Percentiles rank a stretch among this genome's conserved stretches.
These are phyloP conservation scores for Musca vetustissima DNA, from an alignment of 1,140 invertebrate genomes.

Conservation along the genomic window DNA sequence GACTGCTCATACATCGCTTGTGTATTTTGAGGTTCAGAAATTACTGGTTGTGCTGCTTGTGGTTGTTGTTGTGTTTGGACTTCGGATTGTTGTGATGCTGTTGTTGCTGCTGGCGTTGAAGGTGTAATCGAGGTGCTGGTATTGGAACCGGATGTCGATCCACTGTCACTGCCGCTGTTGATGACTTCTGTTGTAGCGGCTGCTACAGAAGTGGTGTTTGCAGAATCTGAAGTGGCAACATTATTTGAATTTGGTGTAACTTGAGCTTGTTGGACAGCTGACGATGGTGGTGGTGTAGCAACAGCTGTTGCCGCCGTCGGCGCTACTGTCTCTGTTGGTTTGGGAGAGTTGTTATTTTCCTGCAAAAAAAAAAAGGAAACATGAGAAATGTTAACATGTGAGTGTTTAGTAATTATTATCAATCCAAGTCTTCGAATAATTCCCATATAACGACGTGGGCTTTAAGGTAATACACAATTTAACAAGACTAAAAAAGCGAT, in stretches of 20 bases:
- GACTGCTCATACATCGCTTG: constrained; percentile 53
- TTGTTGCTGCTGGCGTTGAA: constrained; percentile 45
- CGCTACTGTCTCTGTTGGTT: background rate
- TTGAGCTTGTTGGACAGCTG: constrained; percentile 39
- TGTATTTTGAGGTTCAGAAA: constrained; percentile 38
- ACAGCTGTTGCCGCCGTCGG: background rate
- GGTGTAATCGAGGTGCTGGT: constrained; percentile 61
- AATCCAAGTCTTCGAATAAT: too few species aligned
- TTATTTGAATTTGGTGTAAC: constrained; percentile 38
- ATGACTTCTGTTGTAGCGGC: constrained; percentile 23
- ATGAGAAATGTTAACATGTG: too few species aligned
- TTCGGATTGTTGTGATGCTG: constrained; percentile 25
- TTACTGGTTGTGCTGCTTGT: constrained; percentile 27
- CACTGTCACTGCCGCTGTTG: constrained; percentile 26
- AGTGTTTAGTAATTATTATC: too few species aligned
- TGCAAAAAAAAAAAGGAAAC: constrained; percentile 30
- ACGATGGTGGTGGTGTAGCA: background rate
- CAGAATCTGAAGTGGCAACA: constrained; percentile 47
- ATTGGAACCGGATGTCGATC: constrained; percentile 37
- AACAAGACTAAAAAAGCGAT: too few species aligned
- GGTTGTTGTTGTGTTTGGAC: constrained; percentile 38
- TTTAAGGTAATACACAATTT: too few species aligned
- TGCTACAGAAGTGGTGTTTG: constrained; percentile 45
- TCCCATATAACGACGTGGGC: too few species aligned
- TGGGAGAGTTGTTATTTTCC: constrained; percentile 37